Percentiles rank a stretch among this genome's conserved stretches.
Conservation (phyloP, 1,140 invertebrate genomes). For the Apis cerana region DNA sequence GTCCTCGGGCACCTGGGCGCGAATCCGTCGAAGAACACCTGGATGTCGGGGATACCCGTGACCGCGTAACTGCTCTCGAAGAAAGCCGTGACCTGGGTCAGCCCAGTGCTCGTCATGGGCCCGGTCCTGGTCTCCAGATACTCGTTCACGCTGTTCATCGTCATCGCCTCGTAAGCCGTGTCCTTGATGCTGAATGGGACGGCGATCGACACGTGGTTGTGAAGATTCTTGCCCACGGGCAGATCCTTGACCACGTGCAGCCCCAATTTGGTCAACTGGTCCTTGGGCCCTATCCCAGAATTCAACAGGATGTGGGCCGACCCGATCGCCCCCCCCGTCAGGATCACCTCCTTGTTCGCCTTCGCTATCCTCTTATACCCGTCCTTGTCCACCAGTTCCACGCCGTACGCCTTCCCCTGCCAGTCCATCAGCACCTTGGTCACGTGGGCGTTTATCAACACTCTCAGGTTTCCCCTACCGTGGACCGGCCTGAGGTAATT, state of each 20-base stretch:
- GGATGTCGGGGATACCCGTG: conserved; percentile 71
- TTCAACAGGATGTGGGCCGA: conserved; percentile 87
- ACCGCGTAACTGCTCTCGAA: conserved; percentile 72
- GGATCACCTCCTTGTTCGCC: conserved; percentile 84
- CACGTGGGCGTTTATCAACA: conserved; percentile 79
- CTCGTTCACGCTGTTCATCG: conserved; percentile 73
- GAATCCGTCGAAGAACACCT: conserved; percentile 79
- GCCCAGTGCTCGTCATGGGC: conserved; percentile 78
- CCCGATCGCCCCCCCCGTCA: conserved; percentile 86
- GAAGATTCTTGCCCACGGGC: conserved; percentile 83
- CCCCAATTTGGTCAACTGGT: conserved; percentile 81
- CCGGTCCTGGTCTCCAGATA: conserved; percentile 76
- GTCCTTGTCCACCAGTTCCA: conserved; percentile 82
- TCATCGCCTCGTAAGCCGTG: conserved; percentile 71
- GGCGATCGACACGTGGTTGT: conserved; percentile 81
- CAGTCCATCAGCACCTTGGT: conserved; percentile 80
- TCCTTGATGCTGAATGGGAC: conserved; percentile 77
- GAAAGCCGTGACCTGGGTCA: conserved; percentile 80
- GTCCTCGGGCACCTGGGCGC: conserved; percentile 73
- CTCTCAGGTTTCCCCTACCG: conserved; percentile 75
- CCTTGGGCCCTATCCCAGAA: conserved; percentile 85
- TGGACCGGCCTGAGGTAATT: conserved; percentile 79
- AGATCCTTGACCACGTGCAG: conserved; percentile 81
- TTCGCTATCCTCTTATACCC: conserved; percentile 67
- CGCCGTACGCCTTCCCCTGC: conserved; percentile 82